Percentiles rank a stretch among this genome's conserved stretches.
phyloP scores from a whole-genome alignment of 2,888 invertebrate genomes.

The Catocala fraxini region DNA sequence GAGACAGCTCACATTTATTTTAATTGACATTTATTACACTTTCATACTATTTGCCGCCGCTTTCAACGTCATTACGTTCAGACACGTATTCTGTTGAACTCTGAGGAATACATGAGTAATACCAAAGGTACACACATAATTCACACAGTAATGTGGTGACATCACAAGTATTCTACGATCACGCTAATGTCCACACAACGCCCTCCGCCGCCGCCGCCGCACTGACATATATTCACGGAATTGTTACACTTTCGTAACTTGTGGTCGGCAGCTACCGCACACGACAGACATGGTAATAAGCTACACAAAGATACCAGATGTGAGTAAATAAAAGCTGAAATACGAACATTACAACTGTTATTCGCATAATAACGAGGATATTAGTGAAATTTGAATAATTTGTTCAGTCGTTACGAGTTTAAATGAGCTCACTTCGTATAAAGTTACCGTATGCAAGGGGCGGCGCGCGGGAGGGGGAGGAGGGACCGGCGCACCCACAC shows the following conservation, averaged over 20 bases:
- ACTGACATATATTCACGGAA: not conserved
- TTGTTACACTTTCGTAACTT: constrained; percentile 1
- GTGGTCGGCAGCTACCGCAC: not conserved
- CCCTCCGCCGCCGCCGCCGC: no score
- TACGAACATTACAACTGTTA: constrained; percentile 32
- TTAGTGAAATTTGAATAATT: constrained; percentile 55
- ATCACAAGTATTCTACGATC: no score
- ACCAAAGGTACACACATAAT: no score
- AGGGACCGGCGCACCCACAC: constrained; percentile 4
- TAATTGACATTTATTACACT: no score
- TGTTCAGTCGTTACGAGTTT: constrained; percentile 44
- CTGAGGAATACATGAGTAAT: no score
- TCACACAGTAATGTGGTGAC: no score
- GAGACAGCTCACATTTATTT: no score
- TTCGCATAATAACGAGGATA: constrained; percentile 39
- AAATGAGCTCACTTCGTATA: constrained; percentile 31
- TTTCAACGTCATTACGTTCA: no score
- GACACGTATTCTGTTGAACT: no score
- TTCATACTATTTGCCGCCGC: no score
- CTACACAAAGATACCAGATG: constrained; percentile 23
- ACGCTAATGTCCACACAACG: no score
- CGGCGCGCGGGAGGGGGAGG: not conserved
- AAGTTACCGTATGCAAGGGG: not conserved
- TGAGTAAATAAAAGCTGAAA: constrained; percentile 31
- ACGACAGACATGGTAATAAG: constrained; percentile 2